Percentiles rank a stretch among this genome's conserved stretches.
These are phyloP conservation scores for Sinocyclocheilus maitianheensis DNA, from an alignment of 2,113 vertebrate genomes.

Conservation along the genomic window DNA sequence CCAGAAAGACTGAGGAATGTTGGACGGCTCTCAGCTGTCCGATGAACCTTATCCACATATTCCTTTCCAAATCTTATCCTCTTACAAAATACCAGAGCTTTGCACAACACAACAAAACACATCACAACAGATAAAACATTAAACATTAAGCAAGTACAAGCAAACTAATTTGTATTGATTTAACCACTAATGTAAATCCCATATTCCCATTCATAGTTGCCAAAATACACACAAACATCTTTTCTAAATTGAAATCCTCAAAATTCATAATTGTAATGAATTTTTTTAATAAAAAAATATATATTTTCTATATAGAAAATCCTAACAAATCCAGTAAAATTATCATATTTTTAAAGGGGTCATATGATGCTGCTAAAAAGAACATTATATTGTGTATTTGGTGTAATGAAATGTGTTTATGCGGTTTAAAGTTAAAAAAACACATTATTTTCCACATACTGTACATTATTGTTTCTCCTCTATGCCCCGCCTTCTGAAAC, in stretches of 20 bases:
- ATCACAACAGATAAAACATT: slow-evolving; percentile 10
- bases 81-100: slow-evolving; percentile 11
- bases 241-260: background rate
- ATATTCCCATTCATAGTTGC: background rate
- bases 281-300: background rate
- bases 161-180: background rate
- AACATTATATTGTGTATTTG: no score
- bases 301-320: background rate
- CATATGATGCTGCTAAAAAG: no score
- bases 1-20: slow-evolving; percentile 35
- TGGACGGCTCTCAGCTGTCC: slow-evolving; percentile 6
- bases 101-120: background rate
- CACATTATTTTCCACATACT: no score
- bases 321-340: background rate
- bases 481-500: no score
- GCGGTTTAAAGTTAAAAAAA: no score
- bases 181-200: background rate
- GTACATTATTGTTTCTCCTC: no score
- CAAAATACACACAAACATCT: background rate
- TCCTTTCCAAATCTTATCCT: slow-evolving; percentile 6
- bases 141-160: slow-evolving; percentile 27
- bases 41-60: slow-evolving; percentile 21
- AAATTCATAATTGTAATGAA: background rate
- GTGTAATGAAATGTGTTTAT: no score
- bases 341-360: no score